Evolutionary conservation across 1,140 invertebrate genomes (phyloP).

Genomic region (Drosophila sp.): DNA sequence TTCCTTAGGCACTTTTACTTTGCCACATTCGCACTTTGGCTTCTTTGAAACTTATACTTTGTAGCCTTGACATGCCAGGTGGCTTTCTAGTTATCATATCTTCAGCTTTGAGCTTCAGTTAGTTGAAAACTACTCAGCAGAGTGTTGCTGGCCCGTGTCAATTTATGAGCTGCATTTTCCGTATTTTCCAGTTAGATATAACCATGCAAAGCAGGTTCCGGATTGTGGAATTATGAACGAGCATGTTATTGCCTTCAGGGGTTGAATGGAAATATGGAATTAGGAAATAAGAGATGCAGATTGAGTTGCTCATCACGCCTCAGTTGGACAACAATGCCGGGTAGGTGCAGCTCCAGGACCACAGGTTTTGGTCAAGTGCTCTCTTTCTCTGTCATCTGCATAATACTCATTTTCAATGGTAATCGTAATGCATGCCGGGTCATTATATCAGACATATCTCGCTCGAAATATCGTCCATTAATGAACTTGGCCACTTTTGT

Average conservation of each 20-base stretch:
- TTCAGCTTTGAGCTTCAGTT: slow-evolving; percentile 20
- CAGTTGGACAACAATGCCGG: slow-evolving; percentile 86
- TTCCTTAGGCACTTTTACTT: neutral
- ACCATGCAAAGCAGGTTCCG: slow-evolving; percentile 24
- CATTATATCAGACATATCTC: slow-evolving; percentile 10
- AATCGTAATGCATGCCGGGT: slow-evolving; percentile 85
- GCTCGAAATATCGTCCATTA: slow-evolving; percentile 8
- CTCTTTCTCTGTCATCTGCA: slow-evolving; percentile 86
- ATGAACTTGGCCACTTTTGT: slow-evolving; percentile 63
- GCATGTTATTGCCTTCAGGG: slow-evolving; percentile 86
- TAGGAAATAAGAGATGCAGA: slow-evolving; percentile 90
- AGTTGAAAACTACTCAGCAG: slow-evolving; percentile 18
- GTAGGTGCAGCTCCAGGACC: slow-evolving; percentile 18
- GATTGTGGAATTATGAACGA: slow-evolving; percentile 1
- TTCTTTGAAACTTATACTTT: neutral
- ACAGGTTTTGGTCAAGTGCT: slow-evolving; percentile 52
- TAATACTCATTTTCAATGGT: slow-evolving; percentile 88
- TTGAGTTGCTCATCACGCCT: slow-evolving; percentile 93
- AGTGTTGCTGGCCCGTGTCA: slow-evolving; percentile 4
- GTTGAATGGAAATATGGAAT: slow-evolving; percentile 91
- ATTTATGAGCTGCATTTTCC: slow-evolving; percentile 21
- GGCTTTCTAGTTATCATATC: slow-evolving; percentile 20
- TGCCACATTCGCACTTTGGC: neutral
- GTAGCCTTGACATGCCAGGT: neutral
- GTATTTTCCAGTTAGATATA: slow-evolving; percentile 6